Percentiles rank a stretch among this genome's conserved stretches.
These are phyloP conservation scores for Alligator sinensis DNA, from an alignment of 2,113 vertebrate genomes.

Conservation along the genomic window DNA sequence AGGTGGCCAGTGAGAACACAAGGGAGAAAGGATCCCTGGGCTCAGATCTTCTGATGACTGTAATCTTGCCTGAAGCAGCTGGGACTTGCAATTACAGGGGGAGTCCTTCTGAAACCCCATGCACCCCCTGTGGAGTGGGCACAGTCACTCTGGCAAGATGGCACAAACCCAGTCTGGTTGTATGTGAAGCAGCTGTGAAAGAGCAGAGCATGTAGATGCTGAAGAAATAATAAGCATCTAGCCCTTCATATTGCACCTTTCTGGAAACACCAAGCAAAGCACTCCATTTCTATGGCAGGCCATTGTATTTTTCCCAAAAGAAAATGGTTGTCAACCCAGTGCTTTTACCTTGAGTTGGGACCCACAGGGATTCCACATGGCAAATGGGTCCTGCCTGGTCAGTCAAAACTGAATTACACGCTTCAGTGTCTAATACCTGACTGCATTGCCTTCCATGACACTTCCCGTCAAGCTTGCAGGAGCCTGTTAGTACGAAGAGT, in stretches of 20 bases:
- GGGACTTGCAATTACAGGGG: too few species aligned
- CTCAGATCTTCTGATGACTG: too few species aligned
- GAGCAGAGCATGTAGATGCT: too few species aligned
- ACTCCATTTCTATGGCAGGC: background rate
- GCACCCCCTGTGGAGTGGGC: too few species aligned
- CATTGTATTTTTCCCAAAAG: background rate
- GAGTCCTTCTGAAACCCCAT: too few species aligned
- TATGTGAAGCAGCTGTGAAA: too few species aligned
- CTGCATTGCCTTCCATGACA: fast-evolving
- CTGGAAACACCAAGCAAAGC: background rate
- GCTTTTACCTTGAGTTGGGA: background rate
- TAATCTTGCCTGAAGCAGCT: too few species aligned
- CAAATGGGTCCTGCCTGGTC: fast-evolving
- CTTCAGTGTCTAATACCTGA: background rate
- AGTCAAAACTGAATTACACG: background rate
- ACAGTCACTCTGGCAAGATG: too few species aligned
- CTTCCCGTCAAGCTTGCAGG: fast-evolving
- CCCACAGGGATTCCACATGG: fast-evolving
- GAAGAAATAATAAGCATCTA: background rate
- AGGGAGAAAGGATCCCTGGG: too few species aligned
- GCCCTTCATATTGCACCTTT: background rate
- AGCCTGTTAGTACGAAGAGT: fast-evolving
- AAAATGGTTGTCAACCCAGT: fast-evolving
- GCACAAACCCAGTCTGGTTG: too few species aligned
- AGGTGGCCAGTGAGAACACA: too few species aligned